A percentile compares a stretch with the other conserved stretches of the same genome.
phyloP scores from a whole-genome alignment of 2,888 invertebrate species.

The Buathra laborator region DNA sequence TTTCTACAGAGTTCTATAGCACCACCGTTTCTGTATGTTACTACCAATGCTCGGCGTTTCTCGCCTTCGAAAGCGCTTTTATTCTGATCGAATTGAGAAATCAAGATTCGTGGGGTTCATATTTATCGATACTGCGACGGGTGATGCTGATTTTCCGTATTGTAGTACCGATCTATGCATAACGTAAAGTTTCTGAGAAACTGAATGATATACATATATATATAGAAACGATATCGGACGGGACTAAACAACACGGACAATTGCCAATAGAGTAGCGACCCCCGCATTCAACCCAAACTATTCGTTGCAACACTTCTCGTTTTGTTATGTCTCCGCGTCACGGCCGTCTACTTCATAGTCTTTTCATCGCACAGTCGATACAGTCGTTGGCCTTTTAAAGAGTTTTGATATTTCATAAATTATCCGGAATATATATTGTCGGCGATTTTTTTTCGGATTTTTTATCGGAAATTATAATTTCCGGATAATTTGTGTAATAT shows the following conservation, averaged over 20 bases:
- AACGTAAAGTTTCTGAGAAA: not conserved
- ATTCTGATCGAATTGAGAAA: constrained; percentile 48
- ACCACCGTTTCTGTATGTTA: not conserved
- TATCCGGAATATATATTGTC: no score
- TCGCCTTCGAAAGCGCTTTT: constrained; percentile 6
- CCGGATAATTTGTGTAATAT: no score
- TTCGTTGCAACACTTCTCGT: constrained; percentile 5
- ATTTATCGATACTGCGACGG: constrained; percentile 12
- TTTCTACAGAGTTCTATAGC: not conserved
- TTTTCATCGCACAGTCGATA: not conserved
- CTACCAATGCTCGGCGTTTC: not conserved
- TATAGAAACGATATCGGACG: constrained; percentile 14
- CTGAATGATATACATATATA: not conserved
- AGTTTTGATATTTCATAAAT: no score
- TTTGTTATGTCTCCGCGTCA: not conserved
- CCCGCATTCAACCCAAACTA: not conserved
- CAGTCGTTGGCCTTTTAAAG: no score
- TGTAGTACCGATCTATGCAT: not conserved
- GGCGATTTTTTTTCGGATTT: no score
- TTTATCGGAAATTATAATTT: no score
- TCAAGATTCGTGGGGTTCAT: constrained; percentile 43
- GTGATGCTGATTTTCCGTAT: not conserved
- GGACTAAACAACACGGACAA: constrained; percentile 8
- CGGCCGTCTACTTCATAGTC: not conserved
- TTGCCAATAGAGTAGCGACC: constrained; percentile 27